Evolutionary conservation across 2,888 invertebrate genomes (phyloP).

Genomic region (Shargacucullia verbasci): DNA sequence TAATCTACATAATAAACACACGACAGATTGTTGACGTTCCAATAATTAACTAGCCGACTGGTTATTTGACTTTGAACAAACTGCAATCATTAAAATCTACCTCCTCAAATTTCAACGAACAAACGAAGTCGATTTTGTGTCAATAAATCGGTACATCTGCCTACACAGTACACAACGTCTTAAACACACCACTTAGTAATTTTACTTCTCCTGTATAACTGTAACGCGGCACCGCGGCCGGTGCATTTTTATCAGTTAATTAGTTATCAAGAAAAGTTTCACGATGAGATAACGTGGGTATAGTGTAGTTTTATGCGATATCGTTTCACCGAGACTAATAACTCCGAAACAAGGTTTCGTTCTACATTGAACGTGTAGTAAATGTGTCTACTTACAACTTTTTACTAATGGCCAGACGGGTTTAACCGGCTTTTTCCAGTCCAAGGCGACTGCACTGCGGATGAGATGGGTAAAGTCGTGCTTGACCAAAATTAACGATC

Average conservation of each 20-base stretch:
- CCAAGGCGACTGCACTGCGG: slow-evolving; percentile 43
- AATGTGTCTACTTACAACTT: slow-evolving; percentile 55
- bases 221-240: too few species aligned
- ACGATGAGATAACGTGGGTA: slow-evolving; percentile 28
- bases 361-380: slow-evolving; percentile 44
- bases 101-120: too few species aligned
- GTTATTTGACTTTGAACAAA: slow-evolving; percentile 26
- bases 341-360: slow-evolving; percentile 40
- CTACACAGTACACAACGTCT: background rate
- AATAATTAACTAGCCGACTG: slow-evolving; percentile 6
- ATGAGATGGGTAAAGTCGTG: slow-evolving; percentile 21
- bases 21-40: slow-evolving; percentile 17
- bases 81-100: slow-evolving; percentile 12
- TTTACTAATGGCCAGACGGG: slow-evolving; percentile 61
- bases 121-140: too few species aligned
- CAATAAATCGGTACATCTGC: background rate
- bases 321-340: slow-evolving; percentile 24
- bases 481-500: background rate
- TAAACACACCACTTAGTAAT: background rate
- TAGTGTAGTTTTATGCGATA: slow-evolving; percentile 23
- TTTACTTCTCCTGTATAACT: slow-evolving; percentile 8
- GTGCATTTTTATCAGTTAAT: slow-evolving; percentile 32
- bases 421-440: slow-evolving; percentile 57
- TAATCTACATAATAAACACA: slow-evolving; percentile 48
- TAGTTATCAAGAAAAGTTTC: slow-evolving; percentile 31